Conservation (phyloP, 2,888 invertebrate genomes). For the Parnassius orleans region DNA sequence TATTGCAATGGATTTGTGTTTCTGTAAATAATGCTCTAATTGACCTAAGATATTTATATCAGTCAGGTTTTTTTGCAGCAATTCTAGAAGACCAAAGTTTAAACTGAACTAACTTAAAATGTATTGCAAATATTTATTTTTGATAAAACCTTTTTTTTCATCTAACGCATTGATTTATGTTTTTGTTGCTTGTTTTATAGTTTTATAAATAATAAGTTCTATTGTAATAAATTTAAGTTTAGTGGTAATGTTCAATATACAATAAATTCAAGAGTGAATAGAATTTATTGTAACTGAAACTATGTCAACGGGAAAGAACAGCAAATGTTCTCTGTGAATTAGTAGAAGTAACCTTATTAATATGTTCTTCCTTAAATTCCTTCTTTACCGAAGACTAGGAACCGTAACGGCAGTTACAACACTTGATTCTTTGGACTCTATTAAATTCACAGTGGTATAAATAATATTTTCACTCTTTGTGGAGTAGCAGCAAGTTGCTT, state of each 20-base stretch:
- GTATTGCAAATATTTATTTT: slow-evolving; percentile 29
- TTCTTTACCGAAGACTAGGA: slow-evolving; percentile 11
- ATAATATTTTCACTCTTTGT: slow-evolving; percentile 14
- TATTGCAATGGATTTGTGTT: slow-evolving; percentile 11
- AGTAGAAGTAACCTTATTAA: not conserved
- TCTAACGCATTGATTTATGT: slow-evolving; percentile 36
- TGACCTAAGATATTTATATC: slow-evolving; percentile 7
- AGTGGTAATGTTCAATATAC: slow-evolving; percentile 9
- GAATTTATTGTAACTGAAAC: not conserved
- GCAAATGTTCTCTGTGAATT: too few relatives aligned
- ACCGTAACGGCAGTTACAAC: slow-evolving; percentile 20
- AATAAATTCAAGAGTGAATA: slow-evolving; percentile 1
- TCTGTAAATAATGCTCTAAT: slow-evolving; percentile 22
- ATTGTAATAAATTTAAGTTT: slow-evolving; percentile 31
- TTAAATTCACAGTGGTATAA: slow-evolving; percentile 11
- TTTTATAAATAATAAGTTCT: slow-evolving; percentile 47
- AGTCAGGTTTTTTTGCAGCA: slow-evolving; percentile 2
- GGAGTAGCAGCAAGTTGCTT: slow-evolving; percentile 4
- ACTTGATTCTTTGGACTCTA: slow-evolving; percentile 20
- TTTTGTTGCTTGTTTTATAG: slow-evolving; percentile 51
- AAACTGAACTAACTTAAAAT: slow-evolving; percentile 12
- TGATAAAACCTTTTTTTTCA: slow-evolving; percentile 30
- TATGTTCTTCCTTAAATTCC: not conserved
- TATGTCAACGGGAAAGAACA: not conserved
- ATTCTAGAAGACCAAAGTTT: slow-evolving; percentile 23